Evolutionary conservation across 1,140 invertebrate species (phyloP).

Genomic region (Habropoda laboriosa): DNA sequence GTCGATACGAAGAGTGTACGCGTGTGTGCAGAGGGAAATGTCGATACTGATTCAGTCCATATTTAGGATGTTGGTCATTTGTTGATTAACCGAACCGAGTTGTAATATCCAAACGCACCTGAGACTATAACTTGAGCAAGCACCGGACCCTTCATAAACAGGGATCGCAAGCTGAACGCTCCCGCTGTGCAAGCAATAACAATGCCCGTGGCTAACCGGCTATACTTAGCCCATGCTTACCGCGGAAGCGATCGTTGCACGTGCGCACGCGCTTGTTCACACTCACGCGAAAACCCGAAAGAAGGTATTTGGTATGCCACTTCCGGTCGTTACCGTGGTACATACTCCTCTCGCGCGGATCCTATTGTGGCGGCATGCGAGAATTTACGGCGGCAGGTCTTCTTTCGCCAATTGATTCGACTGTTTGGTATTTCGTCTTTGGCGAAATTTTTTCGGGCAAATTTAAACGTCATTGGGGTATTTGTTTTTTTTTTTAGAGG

Average conservation of each 20-base stretch:
- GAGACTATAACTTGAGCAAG: constrained; percentile 73
- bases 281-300: constrained; percentile 42
- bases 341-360: constrained; percentile 21
- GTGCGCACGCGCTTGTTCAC: constrained; percentile 61
- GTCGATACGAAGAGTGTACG: too few relatives aligned
- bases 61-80: constrained; percentile 49
- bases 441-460: background rate
- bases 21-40: too few relatives aligned
- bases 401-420: constrained; percentile 1
- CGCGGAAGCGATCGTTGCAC: constrained; percentile 63
- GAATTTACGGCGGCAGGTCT: constrained; percentile 8
- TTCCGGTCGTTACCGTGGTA: constrained; percentile 63
- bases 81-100: constrained; percentile 63
- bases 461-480: background rate
- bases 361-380: constrained; percentile 41
- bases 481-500: background rate
- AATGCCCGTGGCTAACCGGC: constrained; percentile 73
- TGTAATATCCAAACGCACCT: constrained; percentile 74
- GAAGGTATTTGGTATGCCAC: constrained; percentile 58
- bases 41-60: background rate
- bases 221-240: constrained; percentile 74
- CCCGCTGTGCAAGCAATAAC: constrained; percentile 74
- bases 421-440: constrained; percentile 20
- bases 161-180: constrained; percentile 66
- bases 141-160: constrained; percentile 75